Base-by-base conservation (phyloP, 2,888 invertebrate species). In the Epirrhoe tristata region DNA sequence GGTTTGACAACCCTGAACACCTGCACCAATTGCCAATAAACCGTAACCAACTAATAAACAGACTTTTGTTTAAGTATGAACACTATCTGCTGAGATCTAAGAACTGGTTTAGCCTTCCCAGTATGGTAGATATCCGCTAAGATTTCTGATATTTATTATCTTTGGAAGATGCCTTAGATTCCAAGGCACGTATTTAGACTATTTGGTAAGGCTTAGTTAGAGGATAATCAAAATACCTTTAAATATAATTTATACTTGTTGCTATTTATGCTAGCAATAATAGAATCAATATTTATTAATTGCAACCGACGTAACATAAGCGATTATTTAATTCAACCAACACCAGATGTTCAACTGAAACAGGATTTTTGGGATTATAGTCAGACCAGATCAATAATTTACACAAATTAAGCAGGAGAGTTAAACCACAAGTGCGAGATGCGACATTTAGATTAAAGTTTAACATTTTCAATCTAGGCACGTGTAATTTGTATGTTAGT, bases 401-500 rank as follows among this genome's bases (percentile, higher is more conserved):
- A 48, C 48, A 36, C 36, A 12, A 16, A 48, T 48, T 14, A 48
- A 16, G 5, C 46, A 14, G 6, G 16, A 14, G 14, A 16, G 14
- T 48, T 5, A 43, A 43, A 43, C 39, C 39, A 12, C 39, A 48
- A 48, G 48, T 16, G 14, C 14, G 32, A 32, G 48, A 48, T 48
- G 39, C 32, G 8, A 14, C 32, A 10, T 48, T 58, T 16, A 48
- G 48, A 58, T 48, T 14, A 34, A 16, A 32, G 10, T 50, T 14
- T 14, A 14, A 7, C 43, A 36, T 36, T 36, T 8, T 36, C 8
- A 36, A 24, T 12, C 32, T 58, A 52, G 52, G 17, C 58, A 58
- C 58, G 50, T 50, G 16, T 50, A 59, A 24, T 24, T 52, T 36
- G 58, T n/a, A 36, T 34, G 52, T 14, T 52, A 59, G 52, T n/a